These are phyloP conservation scores for Temnopleurus reevesii DNA, from an alignment of 53 echinoderm and acorn worm genomes.

Conservation along the genomic window DNA sequence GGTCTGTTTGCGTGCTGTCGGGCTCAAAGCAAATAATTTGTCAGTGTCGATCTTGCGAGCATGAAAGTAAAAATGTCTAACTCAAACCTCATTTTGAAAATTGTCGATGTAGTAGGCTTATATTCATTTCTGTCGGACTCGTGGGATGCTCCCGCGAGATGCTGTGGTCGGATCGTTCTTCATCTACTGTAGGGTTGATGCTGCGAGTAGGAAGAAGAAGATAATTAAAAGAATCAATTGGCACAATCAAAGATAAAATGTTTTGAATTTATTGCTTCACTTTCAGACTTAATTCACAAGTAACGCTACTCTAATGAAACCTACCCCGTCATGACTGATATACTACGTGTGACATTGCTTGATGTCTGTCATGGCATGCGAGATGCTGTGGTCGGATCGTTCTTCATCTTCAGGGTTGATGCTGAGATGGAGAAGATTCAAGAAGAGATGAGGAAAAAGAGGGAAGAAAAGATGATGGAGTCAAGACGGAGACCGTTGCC, in stretches of 20 bases:
- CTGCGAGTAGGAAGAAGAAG: slow-evolving; percentile 80
- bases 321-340: slow-evolving; percentile 74
- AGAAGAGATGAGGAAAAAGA: slow-evolving; percentile 66
- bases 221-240: too few relatives aligned
- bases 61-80: too few relatives aligned
- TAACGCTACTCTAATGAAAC: not conserved
- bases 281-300: not conserved
- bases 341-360: slow-evolving; percentile 60
- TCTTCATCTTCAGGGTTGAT: slow-evolving; percentile 88
- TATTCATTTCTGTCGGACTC: too few relatives aligned
- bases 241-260: too few relatives aligned
- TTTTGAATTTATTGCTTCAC: too few relatives aligned
- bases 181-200: slow-evolving; percentile 86
- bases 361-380: slow-evolving; percentile 85
- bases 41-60: too few relatives aligned
- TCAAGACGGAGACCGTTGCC: slow-evolving; percentile 67
- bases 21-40: too few relatives aligned
- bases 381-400: slow-evolving; percentile 85
- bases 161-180: slow-evolving; percentile 84
- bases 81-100: too few relatives aligned
- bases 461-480: slow-evolving; percentile 74
- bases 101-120: too few relatives aligned
- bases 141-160: too few relatives aligned
- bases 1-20: too few relatives aligned
- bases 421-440: slow-evolving; percentile 77